Conservation (phyloP, 2,888 invertebrate genomes). For the Anaspis maculata region DNA sequence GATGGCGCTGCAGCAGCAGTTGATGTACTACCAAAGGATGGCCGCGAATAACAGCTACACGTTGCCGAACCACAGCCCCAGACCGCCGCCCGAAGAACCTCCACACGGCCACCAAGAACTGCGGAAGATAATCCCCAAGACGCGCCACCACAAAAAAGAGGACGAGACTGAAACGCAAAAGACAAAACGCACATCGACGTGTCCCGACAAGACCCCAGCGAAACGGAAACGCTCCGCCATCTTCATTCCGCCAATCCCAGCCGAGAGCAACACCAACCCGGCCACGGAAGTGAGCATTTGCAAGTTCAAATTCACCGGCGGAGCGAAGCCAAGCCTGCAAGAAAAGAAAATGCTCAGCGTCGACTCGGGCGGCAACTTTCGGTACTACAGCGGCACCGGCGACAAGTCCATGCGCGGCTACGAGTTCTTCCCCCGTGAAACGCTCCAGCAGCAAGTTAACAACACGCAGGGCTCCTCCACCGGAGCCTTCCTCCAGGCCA, state of each 20-base stretch:
- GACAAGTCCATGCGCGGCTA: constrained; percentile 70
- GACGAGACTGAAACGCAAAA: constrained; percentile 33
- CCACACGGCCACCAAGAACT: constrained; percentile 24
- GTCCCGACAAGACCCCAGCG: constrained; percentile 43
- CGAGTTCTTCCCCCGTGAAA: constrained; percentile 69
- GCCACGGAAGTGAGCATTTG: constrained; percentile 76
- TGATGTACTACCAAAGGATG: constrained; percentile 67
- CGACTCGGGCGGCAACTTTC: constrained; percentile 79
- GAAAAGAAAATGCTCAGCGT: constrained; percentile 90
- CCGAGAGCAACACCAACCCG: constrained; percentile 65
- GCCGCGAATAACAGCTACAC: constrained; percentile 46
- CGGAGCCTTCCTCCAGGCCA: constrained; percentile 45
- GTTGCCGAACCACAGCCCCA: constrained; percentile 28
- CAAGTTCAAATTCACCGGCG: constrained; percentile 89
- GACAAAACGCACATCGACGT: constrained; percentile 34
- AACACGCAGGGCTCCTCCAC: constrained; percentile 47
- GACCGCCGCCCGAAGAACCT: constrained; percentile 22
- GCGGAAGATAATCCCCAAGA: constrained; percentile 39
- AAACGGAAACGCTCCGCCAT: constrained; percentile 76
- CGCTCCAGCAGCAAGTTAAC: constrained; percentile 53
- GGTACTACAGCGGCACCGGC: constrained; percentile 77
- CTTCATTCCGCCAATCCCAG: constrained; percentile 74
- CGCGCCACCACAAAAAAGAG: constrained; percentile 26
- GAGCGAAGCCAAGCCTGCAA: constrained; percentile 78
- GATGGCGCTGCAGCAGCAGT: constrained; percentile 60